Evolutionary conservation across 1,140 invertebrate species (phyloP).

Genomic region (Zaprionus nigranus): DNA sequence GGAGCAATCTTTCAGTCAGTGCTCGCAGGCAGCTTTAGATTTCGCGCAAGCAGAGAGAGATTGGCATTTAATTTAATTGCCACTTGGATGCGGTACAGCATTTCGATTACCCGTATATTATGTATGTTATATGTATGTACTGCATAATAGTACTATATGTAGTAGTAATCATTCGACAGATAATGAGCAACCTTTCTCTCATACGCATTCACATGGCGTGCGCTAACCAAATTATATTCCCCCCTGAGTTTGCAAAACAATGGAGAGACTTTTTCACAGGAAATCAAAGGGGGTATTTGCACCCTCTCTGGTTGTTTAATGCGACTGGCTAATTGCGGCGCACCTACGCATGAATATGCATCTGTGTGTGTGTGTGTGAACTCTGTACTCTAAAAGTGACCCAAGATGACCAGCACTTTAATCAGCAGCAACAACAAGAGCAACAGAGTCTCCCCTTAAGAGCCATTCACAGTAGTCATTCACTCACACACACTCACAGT

Average conservation of each 20-base stretch:
- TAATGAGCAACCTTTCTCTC: not conserved
- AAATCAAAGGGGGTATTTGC: not conserved
- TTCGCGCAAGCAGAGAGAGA: conserved; percentile 31
- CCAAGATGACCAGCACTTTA: conserved; percentile 39
- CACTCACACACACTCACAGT: not conserved
- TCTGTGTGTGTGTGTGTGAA: conserved; percentile 4
- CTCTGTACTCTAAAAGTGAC: not conserved
- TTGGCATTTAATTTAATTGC: conserved; percentile 75
- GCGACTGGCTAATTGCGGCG: conserved; percentile 37
- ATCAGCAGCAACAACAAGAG: conserved; percentile 23
- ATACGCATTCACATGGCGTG: conserved; percentile 19
- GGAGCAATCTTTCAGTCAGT: conserved; percentile 65
- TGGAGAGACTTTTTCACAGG: conserved; percentile 28
- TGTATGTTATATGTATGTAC: not conserved
- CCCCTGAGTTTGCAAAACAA: conserved; percentile 23
- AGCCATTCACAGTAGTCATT: not conserved
- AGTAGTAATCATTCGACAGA: not conserved
- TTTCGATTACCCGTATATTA: conserved; percentile 7
- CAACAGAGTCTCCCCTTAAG: conserved; percentile 10
- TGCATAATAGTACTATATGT: conserved; percentile 1
- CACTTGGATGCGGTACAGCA: conserved; percentile 25
- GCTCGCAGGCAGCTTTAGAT: conserved; percentile 33
- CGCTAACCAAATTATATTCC: conserved; percentile 40
- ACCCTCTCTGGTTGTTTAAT: conserved; percentile 12
- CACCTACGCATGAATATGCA: conserved; percentile 35